Conservation (phyloP, 1,140 invertebrate species). For the Tetramorium parvispinum region DNA sequence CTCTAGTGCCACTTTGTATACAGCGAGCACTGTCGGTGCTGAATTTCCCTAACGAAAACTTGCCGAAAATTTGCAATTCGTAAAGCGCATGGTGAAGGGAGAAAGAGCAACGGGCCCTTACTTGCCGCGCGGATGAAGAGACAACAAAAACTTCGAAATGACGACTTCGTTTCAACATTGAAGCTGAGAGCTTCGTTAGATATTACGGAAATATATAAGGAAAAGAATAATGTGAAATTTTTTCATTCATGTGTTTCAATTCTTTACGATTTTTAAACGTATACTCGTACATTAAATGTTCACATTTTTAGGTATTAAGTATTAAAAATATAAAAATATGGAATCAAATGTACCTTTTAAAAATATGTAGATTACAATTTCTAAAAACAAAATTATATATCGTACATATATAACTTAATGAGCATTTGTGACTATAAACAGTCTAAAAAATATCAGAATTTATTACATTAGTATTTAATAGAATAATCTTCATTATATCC, state of each 20-base stretch:
- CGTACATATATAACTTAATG: too few relatives aligned
- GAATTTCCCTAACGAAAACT: slow-evolving; percentile 85
- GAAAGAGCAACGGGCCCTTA: slow-evolving; percentile 11
- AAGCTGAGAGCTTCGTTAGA: background rate
- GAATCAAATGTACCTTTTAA: background rate
- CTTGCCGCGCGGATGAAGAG: slow-evolving; percentile 24
- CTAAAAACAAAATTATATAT: background rate
- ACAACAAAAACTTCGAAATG: slow-evolving; percentile 43
- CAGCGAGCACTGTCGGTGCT: slow-evolving; percentile 80
- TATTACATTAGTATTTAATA: background rate
- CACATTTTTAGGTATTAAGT: background rate
- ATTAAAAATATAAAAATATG: background rate
- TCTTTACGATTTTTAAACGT: background rate
- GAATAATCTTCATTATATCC: background rate
- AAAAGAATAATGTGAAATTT: background rate
- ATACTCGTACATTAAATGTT: background rate
- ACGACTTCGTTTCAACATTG: slow-evolving; percentile 33
- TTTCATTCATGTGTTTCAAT: background rate
- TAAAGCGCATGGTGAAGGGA: slow-evolving; percentile 75
- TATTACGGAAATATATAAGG: background rate
- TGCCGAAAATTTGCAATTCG: slow-evolving; percentile 85
- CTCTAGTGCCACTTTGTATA: slow-evolving; percentile 84
- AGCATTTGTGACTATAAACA: background rate
- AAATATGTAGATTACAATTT: background rate
- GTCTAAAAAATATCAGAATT: background rate